Base-by-base conservation (phyloP, 2,888 invertebrate species). In the Caenorhabditis becei region DNA sequence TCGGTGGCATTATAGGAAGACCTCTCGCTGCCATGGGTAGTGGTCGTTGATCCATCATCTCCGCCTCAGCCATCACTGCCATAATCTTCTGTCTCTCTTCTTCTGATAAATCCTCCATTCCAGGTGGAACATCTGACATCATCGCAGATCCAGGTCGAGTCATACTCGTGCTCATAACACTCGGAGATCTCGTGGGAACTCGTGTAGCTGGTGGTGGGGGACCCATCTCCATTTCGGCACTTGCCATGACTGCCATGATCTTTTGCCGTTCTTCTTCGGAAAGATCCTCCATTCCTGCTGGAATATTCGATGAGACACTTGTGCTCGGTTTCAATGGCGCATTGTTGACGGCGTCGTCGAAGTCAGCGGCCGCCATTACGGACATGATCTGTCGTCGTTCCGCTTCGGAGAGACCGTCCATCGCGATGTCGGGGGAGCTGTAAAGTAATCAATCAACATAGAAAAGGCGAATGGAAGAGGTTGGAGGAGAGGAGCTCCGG, bases 331-430 rank as follows among this genome's bases (percentile, higher is more conserved):
- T 71, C 37, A 11, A 11, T 23, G 26, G 49, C 18, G 51, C 61
- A 67, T 77, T 67, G 44, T 77, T 77, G 53, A 77, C 53, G 32
- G 75, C 62, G 14, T 63, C 65, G 58, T 85, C 82, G 84, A 92
- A 87, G 83, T 93, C 93, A 53, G 94, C 94, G 87, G 93, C 92
- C 56, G 93, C 93, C 93, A 94, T 94, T n/a, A 94, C 94, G 78
- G 93, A 92, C 84, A 93, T 93, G 71, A 94, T 94, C 91, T 93
- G 92, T 74, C 93, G 92, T 66, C 93, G 91, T 89, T 94, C 94
- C 83, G 94, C 94, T 66, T 93, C 93, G 67, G 93, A 93, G 84
- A 94, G 91, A 88, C 59, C 84, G 58, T 89, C 89, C 74, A 90
- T 72, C 20, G 74, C 56, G 37, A 74, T 59, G 51, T 41, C 59